phyloP scores from a whole-genome alignment of 2,888 invertebrate genomes.

The Quadriops clusia region DNA sequence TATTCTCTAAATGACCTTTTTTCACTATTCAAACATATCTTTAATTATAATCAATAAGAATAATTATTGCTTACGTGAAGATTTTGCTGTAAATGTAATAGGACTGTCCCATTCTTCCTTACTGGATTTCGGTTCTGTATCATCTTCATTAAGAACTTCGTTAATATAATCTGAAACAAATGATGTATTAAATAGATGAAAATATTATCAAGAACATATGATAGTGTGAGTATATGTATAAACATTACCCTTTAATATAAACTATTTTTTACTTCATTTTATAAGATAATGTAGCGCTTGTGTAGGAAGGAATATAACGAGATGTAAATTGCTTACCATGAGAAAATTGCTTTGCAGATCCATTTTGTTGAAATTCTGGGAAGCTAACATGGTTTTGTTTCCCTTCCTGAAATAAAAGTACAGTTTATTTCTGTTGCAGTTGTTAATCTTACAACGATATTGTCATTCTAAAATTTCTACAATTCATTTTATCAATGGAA shows the following conservation, averaged over 20 bases:
- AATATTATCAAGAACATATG: no score
- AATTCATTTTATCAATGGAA: no score
- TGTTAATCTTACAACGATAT: not conserved
- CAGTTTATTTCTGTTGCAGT: not conserved
- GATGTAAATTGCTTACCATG: no score
- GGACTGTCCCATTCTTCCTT: constrained; percentile 74
- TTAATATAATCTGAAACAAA: constrained; percentile 64
- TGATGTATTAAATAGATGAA: constrained; percentile 7
- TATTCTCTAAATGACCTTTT: no score
- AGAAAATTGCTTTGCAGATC: constrained; percentile 76
- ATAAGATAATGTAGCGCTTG: not conserved
- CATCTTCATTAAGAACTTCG: constrained; percentile 63
- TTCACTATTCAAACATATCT: no score
- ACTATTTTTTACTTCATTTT: not conserved
- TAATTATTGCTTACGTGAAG: constrained; percentile 82
- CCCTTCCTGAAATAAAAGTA: constrained; percentile 67
- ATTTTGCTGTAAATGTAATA: constrained; percentile 81
- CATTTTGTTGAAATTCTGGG: constrained; percentile 82
- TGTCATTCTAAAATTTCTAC: no score
- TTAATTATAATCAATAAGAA: no score
- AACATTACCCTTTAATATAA: constrained; percentile 1
- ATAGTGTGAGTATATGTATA: no score
- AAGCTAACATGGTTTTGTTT: constrained; percentile 82
- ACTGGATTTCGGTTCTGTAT: constrained; percentile 42
- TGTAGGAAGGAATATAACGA: no score